Conservation (phyloP, 2,113 vertebrate species). For the Pagrus major region DNA sequence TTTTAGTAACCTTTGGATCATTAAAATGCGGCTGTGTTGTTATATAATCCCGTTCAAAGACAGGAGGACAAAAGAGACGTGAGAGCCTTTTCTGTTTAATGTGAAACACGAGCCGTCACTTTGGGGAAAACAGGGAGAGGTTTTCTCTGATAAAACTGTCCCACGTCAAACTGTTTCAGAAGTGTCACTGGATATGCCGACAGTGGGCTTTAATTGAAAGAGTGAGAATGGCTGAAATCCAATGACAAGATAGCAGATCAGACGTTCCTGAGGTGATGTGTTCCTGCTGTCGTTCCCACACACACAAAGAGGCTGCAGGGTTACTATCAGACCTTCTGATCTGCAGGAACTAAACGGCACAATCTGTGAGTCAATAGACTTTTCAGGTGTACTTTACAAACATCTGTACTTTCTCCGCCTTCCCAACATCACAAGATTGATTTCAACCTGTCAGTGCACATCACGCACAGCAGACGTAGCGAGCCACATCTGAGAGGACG, state of each 20-base stretch:
- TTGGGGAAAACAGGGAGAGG: background rate
- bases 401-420: too few species aligned
- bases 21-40: background rate
- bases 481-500: too few species aligned
- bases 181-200: conserved; percentile 34
- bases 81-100: conserved; percentile 14
- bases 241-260: conserved; percentile 1
- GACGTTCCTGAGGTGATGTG: conserved; percentile 5
- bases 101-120: conserved; percentile 50
- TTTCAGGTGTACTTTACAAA: too few species aligned
- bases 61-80: conserved; percentile 1
- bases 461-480: too few species aligned
- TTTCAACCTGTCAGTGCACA: too few species aligned
- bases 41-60: conserved; percentile 21
- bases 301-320: conserved; percentile 12
- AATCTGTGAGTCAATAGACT: too few species aligned
- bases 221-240: background rate
- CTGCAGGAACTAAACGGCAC: too few species aligned
- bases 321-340: background rate
- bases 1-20: background rate
- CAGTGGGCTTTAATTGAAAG: conserved; percentile 18
- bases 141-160: conserved; percentile 8
- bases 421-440: too few species aligned
- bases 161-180: conserved; percentile 1
- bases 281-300: conserved; percentile 16